Percentiles rank a stretch among this genome's conserved stretches.
Evolutionary conservation across 2,888 invertebrate species (phyloP).

Genomic region (Empis stercorea): DNA sequence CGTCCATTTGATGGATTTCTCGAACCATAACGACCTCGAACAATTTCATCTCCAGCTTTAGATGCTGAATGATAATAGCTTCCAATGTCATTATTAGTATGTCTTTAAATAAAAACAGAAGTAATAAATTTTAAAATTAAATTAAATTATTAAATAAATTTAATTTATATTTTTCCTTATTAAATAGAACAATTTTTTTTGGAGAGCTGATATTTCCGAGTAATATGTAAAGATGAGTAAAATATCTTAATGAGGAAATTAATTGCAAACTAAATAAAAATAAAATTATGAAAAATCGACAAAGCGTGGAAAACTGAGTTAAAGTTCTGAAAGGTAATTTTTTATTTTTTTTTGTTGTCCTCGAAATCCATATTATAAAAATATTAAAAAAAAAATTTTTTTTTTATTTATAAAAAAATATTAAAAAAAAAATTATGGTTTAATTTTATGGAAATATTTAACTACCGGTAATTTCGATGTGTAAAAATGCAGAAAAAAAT

Average conservation of each 20-base stretch:
- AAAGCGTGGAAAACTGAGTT: no score
- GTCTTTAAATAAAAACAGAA: slow-evolving; percentile 17
- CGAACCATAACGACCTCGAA: slow-evolving; percentile 58
- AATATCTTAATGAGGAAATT: background rate
- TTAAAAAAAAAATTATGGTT: background rate
- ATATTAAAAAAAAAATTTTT: no score
- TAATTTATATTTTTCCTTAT: background rate
- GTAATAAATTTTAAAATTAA: background rate
- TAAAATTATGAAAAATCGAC: no score
- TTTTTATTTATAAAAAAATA: no score
- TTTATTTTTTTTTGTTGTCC: no score
- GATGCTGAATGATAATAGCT: slow-evolving; percentile 52
- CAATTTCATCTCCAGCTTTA: slow-evolving; percentile 53
- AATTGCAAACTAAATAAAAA: no score
- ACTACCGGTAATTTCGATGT: no score
- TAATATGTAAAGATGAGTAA: background rate
- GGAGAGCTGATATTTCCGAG: background rate
- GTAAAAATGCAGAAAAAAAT: no score
- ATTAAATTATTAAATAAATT: background rate
- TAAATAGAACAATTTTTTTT: background rate
- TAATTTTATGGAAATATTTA: no score
- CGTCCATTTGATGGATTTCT: slow-evolving; percentile 57
- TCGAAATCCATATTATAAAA: background rate
- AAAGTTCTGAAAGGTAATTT: no score
- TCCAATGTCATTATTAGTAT: slow-evolving; percentile 52